These are phyloP conservation scores for Helarctos malayanus DNA, from an alignment of 2,797 vertebrate genomes.

Conservation along the genomic window DNA sequence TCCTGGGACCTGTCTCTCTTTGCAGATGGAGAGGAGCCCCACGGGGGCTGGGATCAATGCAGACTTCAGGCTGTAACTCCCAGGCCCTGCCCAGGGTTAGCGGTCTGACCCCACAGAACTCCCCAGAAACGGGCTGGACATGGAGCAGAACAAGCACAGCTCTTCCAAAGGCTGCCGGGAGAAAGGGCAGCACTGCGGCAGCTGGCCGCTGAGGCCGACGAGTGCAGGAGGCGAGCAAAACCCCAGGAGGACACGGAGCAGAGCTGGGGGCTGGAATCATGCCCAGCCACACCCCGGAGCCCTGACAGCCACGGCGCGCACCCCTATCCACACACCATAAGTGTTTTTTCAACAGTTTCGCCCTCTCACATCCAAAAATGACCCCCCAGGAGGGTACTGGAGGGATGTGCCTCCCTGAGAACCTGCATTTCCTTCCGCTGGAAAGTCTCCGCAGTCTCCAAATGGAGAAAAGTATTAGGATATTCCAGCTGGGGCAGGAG, in stretches of 20 bases:
- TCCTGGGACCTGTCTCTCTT: not conserved
- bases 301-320: rapidly evolving
- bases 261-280: rapidly evolving
- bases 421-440: not conserved
- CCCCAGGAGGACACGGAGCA: rapidly evolving
- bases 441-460: not conserved
- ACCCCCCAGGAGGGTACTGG: not conserved
- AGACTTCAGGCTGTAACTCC: not conserved
- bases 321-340: rapidly evolving
- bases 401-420: not conserved
- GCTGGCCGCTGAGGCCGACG: rapidly evolving
- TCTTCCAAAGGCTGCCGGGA: not conserved
- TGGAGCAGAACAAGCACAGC: no score
- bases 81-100: not conserved
- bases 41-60: rapidly evolving
- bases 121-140: no score
- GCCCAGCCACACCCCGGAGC: rapidly evolving
- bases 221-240: rapidly evolving
- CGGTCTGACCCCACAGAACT: not conserved
- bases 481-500: not conserved
- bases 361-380: rapidly evolving
- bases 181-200: not conserved
- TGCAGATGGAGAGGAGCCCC: not conserved
- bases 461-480: not conserved
- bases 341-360: rapidly evolving